Percentiles rank a stretch among this genome's conserved stretches.
These are phyloP conservation scores for Chrysaora quinquecirrha DNA, from an alignment of 30 jellyfish, hydroid and myxozoan genomes.

Conservation along the genomic window DNA sequence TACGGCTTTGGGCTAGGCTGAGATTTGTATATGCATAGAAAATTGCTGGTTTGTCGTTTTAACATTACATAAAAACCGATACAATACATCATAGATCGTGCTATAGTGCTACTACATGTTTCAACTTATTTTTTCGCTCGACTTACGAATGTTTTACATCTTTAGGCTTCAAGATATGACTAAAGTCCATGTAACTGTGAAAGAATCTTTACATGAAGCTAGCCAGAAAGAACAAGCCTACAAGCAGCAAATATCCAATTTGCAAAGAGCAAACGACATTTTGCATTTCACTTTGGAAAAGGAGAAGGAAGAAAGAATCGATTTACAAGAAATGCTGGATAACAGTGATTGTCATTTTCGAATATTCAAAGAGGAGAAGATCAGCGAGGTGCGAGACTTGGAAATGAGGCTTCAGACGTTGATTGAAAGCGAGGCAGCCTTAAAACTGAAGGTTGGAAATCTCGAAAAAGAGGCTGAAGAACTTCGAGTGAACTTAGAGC, in stretches of 20 bases:
- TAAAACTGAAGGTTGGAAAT: constrained; percentile 33
- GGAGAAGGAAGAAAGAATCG: constrained; percentile 93
- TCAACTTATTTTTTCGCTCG: too few relatives aligned
- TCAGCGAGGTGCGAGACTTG: constrained; percentile 64
- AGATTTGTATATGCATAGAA: too few relatives aligned
- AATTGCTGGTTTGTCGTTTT: too few relatives aligned
- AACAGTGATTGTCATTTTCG: constrained; percentile 62
- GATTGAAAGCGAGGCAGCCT: constrained; percentile 56
- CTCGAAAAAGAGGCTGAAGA: constrained; percentile 55
- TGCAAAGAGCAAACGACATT: constrained; percentile 74
- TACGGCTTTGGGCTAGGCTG: too few relatives aligned
- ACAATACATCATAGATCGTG: too few relatives aligned
- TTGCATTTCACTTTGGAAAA: constrained; percentile 91
- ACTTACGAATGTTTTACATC: too few relatives aligned
- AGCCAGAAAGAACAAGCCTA: constrained; percentile 84
- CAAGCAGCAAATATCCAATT: constrained; percentile 86
- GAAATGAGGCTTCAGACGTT: constrained; percentile 63
- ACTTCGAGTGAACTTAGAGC: constrained; percentile 73
- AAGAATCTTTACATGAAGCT: constrained; percentile 92
- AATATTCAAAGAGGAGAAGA: constrained; percentile 71
- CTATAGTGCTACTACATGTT: too few relatives aligned
- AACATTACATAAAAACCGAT: too few relatives aligned
- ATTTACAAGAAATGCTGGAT: constrained; percentile 84
- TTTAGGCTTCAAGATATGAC: constrained; percentile 88
- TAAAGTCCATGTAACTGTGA: constrained; percentile 79